Evolutionary conservation across 2,888 invertebrate species (phyloP), one percentile per base, ranked within the genome.

Genomic region (Venusia cambrica): DNA sequence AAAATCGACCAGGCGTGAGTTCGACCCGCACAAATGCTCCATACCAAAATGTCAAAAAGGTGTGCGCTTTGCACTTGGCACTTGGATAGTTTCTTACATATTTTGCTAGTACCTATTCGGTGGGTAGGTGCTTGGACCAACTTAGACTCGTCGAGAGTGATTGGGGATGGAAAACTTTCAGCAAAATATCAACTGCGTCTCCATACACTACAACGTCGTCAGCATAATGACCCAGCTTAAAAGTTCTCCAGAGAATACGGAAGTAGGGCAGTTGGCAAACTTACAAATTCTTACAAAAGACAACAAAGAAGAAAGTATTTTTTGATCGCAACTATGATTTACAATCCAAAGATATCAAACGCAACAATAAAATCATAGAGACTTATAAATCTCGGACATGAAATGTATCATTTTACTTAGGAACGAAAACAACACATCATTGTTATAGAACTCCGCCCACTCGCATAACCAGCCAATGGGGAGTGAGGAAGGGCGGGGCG

Each of bases 331-430:
- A 29, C 26, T 45, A 28, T 50, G 46, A 51, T 51, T 48, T 51
- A 45, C 30, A 28, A 41, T 38, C 45, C 41, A 45, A 52, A 54
- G 56, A 57, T 51, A 51, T 54, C 56, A 53, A 57, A 57, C 58
- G 54, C 51, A 33, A 51, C 51, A 51, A 51, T 45, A 48, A 51
- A 48, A 55, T 48, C 46, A 49, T 48, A 51, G 60, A 54, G 58
- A 57, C 62, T 55, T 45, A 55, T 56, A 58, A 61, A 57, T 51
- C 51, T 53, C 47, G 57, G 49, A 57, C 54, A 53, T 56, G 47
- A 57, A 64, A 62, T 70, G 72, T 74, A 73, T 73, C 71, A 69
- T 53, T 69, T 73, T 71, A 63, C 62, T 51, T 41, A 59, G 57
- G 57, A 57, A 56, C 38, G 38, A 37, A 45, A 7, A 20, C 21